Percentiles rank a stretch among this genome's conserved stretches.
Conservation (phyloP, 2,888 invertebrate species). For the Megalurothrips usitatus region DNA sequence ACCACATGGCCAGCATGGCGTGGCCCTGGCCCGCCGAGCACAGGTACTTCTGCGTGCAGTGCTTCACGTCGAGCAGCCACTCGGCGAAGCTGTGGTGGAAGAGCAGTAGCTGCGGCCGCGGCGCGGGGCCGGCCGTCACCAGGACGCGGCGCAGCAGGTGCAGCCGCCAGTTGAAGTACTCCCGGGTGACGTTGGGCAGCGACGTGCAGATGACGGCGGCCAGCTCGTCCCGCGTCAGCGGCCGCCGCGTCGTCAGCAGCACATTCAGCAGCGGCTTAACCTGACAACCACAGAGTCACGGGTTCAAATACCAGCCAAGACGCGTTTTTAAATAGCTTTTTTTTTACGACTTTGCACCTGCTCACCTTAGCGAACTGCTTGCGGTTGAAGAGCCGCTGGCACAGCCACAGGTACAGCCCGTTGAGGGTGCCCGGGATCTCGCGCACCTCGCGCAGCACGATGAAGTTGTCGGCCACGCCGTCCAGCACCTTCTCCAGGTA, state of each 20-base stretch:
- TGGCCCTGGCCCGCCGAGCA: conserved; percentile 85
- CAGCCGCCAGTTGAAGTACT: conserved; percentile 75
- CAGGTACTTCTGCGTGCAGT: conserved; percentile 90
- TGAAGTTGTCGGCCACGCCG: conserved; percentile 89
- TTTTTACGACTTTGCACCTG: neutral
- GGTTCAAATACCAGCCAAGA: neutral
- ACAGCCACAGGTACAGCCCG: conserved; percentile 91
- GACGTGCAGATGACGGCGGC: conserved; percentile 77
- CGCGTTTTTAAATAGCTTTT: too few relatives aligned
- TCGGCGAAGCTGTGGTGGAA: conserved; percentile 94
- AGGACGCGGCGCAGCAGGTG: conserved; percentile 67
- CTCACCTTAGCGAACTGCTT: conserved; percentile 78
- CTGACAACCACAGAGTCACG: conserved; percentile 29
- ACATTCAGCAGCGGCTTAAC: conserved; percentile 78
- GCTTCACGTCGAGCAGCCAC: conserved; percentile 96
- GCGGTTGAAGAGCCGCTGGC: conserved; percentile 85
- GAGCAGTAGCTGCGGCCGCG: conserved; percentile 56
- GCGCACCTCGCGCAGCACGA: conserved; percentile 82
- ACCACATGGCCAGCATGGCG: conserved; percentile 79
- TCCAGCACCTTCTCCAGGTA: conserved; percentile 84
- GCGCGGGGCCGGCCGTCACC: conserved; percentile 49
- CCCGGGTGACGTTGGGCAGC: conserved; percentile 69
- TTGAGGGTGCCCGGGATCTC: conserved; percentile 94
- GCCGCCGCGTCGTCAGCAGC: conserved; percentile 78
- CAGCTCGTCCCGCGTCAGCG: conserved; percentile 75